These are phyloP conservation scores for Drosophila formosana DNA, from an alignment of 2,888 invertebrate species.

Conservation along the genomic window DNA sequence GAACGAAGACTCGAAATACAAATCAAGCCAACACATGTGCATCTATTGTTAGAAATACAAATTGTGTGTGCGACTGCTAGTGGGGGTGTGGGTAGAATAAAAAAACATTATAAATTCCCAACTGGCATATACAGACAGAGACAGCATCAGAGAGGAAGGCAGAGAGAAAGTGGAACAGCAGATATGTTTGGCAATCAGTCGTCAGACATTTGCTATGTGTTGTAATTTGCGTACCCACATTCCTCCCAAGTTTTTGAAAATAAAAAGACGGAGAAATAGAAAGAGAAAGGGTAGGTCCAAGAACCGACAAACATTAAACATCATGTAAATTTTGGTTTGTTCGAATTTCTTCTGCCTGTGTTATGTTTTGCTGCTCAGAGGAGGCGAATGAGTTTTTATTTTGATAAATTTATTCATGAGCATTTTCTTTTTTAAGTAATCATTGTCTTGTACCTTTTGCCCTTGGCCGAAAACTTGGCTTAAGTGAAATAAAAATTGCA, in stretches of 20 bases:
- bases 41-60: slow-evolving; percentile 63
- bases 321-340: slow-evolving; percentile 69
- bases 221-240: slow-evolving; percentile 72
- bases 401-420: slow-evolving; percentile 51
- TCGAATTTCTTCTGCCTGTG: slow-evolving; percentile 31
- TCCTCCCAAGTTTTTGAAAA: slow-evolving; percentile 16
- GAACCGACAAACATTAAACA: slow-evolving; percentile 63
- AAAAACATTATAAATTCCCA: slow-evolving; percentile 75
- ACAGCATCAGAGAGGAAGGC: neutral
- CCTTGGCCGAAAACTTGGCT: slow-evolving; percentile 7
- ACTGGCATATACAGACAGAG: slow-evolving; percentile 37
- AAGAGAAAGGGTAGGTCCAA: slow-evolving; percentile 8
- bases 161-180: neutral
- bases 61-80: slow-evolving; percentile 22
- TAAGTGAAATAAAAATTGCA: slow-evolving; percentile 19
- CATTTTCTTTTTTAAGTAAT: slow-evolving; percentile 24
- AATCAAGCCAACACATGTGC: slow-evolving; percentile 54
- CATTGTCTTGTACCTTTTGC: slow-evolving; percentile 22
- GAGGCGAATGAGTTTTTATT: slow-evolving; percentile 24
- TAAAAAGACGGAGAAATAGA: neutral
- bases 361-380: neutral
- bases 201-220: slow-evolving; percentile 77
- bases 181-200: slow-evolving; percentile 69
- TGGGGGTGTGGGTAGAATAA: slow-evolving; percentile 29
- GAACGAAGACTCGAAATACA: slow-evolving; percentile 26